These are phyloP conservation scores for Dromiciops gliroides DNA, from an alignment of 2,113 vertebrate species.

Conservation along the genomic window DNA sequence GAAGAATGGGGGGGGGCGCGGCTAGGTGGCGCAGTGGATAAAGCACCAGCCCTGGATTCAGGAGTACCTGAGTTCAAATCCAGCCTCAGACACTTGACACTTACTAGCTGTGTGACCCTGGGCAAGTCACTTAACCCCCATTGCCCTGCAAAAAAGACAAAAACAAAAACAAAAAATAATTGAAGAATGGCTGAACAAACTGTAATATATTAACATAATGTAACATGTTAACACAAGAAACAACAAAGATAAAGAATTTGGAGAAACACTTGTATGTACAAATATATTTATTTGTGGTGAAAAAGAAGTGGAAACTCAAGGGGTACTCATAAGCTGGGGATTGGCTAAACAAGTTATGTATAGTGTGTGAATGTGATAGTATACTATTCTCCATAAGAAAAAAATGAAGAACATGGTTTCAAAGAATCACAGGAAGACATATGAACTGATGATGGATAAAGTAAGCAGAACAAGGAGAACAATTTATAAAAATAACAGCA, in stretches of 20 bases:
- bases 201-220: slow-evolving; percentile 68
- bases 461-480: background rate
- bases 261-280: background rate
- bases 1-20: no score
- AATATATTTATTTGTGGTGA: background rate
- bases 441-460: background rate
- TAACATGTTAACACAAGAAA: background rate
- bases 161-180: no score
- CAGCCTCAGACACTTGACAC: no score
- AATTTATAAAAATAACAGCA: background rate
- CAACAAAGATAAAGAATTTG: background rate
- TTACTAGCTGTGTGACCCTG: no score
- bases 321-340: background rate
- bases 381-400: background rate
- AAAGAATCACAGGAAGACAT: background rate
- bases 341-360: background rate
- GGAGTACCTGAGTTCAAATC: no score
- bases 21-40: no score
- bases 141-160: no score
- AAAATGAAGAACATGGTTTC: background rate
- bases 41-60: no score
- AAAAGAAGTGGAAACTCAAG: background rate
- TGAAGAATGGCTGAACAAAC: slow-evolving; percentile 71
- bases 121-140: no score
- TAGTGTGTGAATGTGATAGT: background rate